phyloP scores from a whole-genome alignment of 1,140 invertebrate genomes.

The Trigoniulus corallinus region DNA sequence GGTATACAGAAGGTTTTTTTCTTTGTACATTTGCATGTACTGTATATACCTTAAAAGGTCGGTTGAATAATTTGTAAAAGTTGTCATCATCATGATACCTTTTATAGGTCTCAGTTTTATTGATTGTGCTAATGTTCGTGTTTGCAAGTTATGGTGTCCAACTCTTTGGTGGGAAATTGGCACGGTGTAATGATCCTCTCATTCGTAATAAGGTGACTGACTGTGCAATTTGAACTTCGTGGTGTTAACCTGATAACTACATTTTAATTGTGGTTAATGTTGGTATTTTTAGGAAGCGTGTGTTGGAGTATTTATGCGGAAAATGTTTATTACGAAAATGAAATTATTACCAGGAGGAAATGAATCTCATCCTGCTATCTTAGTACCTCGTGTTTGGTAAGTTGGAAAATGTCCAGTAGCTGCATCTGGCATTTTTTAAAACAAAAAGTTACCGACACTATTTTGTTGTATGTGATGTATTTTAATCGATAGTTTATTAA shows the following conservation, averaged over 20 bases:
- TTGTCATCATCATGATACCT: neutral
- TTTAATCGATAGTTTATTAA: no score
- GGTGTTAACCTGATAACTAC: no score
- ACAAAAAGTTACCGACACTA: no score
- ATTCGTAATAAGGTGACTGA: constrained; percentile 38
- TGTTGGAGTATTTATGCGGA: constrained; percentile 82
- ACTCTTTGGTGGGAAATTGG: constrained; percentile 85
- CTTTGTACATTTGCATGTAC: no score
- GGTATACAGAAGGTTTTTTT: no score
- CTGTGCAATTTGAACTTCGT: neutral
- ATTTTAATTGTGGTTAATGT: constrained; percentile 17
- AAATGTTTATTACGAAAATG: constrained; percentile 98
- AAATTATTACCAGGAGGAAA: constrained; percentile 63
- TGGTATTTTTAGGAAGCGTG: constrained; percentile 53
- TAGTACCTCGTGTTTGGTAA: constrained; percentile 94
- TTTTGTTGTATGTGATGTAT: no score
- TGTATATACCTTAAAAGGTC: neutral
- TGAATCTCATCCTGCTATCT: constrained; percentile 79
- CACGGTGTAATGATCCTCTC: constrained; percentile 90
- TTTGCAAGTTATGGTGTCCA: constrained; percentile 99
- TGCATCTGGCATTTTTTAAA: no score
- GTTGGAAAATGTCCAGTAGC: constrained; percentile 15
- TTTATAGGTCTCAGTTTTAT: constrained; percentile 77
- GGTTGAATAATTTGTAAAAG: no score
- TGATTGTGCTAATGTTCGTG: constrained; percentile 96